These are phyloP conservation scores for Catalaphyllia jardinei DNA, from an alignment of 64 coral and sea anemone species.

Conservation along the genomic window DNA sequence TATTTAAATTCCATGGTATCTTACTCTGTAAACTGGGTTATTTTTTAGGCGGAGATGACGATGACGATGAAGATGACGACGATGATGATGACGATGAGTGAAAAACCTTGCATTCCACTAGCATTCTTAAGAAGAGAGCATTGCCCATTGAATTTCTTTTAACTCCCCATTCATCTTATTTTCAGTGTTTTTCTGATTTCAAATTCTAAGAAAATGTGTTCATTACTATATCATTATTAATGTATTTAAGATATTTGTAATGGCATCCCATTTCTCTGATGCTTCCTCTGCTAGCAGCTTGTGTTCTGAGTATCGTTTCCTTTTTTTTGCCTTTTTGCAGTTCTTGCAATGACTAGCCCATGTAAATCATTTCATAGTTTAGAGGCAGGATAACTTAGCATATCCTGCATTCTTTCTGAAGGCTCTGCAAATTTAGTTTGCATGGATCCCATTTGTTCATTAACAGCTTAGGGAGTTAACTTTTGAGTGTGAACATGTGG, in stretches of 20 bases:
- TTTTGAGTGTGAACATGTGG: not conserved
- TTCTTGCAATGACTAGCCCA: no score
- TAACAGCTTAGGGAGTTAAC: not conserved
- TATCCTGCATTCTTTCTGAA: not conserved
- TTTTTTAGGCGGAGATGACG: constrained; percentile 66
- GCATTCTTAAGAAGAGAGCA: constrained; percentile 5
- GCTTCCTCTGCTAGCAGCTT: not conserved
- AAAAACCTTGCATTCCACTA: not conserved
- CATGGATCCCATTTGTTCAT: not conserved
- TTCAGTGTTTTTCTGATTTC: not conserved
- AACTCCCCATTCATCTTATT: not conserved
- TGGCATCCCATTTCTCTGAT: not conserved
- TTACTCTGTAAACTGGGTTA: not conserved
- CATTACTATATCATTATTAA: not conserved
- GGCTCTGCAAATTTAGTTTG: not conserved
- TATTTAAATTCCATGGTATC: not conserved
- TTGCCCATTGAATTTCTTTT: not conserved
- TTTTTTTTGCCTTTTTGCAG: not conserved
- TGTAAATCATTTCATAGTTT: not conserved
- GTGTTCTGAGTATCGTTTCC: not conserved
- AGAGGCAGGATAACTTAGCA: not conserved
- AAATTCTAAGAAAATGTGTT: not conserved
- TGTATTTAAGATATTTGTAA: not conserved
- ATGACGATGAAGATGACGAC: constrained; percentile 82
- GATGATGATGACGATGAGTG: constrained; percentile 66